Evolutionary conservation across 2,797 vertebrate genomes (phyloP), one percentile per base, ranked within the genome.

Genomic region (Hephaestus fuliginosus): DNA sequence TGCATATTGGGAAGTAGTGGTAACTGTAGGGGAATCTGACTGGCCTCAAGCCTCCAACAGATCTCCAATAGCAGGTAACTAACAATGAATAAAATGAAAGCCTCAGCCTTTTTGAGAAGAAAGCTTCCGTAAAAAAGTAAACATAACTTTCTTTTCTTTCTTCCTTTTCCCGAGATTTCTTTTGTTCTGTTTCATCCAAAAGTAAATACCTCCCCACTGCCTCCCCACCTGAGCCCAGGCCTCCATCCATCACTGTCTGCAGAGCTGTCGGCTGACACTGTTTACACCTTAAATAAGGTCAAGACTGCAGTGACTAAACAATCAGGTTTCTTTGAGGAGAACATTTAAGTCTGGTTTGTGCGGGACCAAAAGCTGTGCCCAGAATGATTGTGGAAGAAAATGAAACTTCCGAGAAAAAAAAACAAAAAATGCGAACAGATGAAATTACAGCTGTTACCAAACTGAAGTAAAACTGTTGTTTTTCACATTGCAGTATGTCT

Each of bases 211-310:
- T 33, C 3, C 30, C 30, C 30, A 33, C 28, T 68, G 57, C 0
- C 2, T 57, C 43, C 30, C 39, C 43, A 48, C 49, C 68, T 67
- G 33, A 77, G 61, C 55, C 20, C 33, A 30, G 36, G 17, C 74
- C 64, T 77, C 46, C 78, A 70, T 77, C 74, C 69, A 84, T 84
- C 78, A 77, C 64, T 69, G 51, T 63, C 51, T 33, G 58, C 7
- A 7, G 22, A 25, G 17, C 63, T 58, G 57, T 69, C 30, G 2
- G 46, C 41, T 53, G 58, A 74, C 41, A 17, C 63, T 69, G 65
- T 78, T 69, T 60, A 70, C 58, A 33, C 53, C 46, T 43, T 60
- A 58, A 77, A 80, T 53, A 70, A 69, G 77, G 64, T 65, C 52
- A 66, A 22, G 51, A 43, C 78, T n/a, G 58, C 64, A 55, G 57